Evolutionary conservation across 2,888 invertebrate genomes (phyloP).

Genomic region (Thera obeliscata): DNA sequence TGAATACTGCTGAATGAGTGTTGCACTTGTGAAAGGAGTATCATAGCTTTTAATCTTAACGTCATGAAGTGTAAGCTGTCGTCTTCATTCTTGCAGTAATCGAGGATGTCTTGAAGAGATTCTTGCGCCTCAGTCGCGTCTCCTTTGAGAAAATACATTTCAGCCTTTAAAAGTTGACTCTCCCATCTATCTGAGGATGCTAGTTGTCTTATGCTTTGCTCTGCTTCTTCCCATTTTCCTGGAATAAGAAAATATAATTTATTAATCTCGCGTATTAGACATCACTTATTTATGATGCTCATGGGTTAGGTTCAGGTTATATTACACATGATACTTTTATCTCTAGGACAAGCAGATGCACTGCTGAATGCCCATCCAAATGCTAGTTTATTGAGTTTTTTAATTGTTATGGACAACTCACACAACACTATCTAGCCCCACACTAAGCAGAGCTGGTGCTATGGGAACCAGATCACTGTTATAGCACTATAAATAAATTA

Average conservation of each 20-base stretch:
- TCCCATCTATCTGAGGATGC: constrained; percentile 88
- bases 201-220: constrained; percentile 87
- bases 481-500: too few relatives aligned
- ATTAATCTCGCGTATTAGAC: neutral
- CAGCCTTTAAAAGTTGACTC: constrained; percentile 84
- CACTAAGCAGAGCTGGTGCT: too few relatives aligned
- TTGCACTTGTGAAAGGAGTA: constrained; percentile 87
- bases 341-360: too few relatives aligned
- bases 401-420: neutral
- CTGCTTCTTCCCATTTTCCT: constrained; percentile 89
- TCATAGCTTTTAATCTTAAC: constrained; percentile 87
- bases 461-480: too few relatives aligned
- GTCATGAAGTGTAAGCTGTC: constrained; percentile 81
- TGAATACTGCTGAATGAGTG: constrained; percentile 84
- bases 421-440: too few relatives aligned
- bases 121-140: constrained; percentile 75
- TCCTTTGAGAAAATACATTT: constrained; percentile 83
- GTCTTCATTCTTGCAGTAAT: constrained; percentile 80
- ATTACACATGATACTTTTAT: too few relatives aligned
- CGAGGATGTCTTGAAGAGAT: constrained; percentile 79
- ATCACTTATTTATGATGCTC: too few relatives aligned
- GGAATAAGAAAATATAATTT: constrained; percentile 28
- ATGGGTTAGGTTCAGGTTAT: too few relatives aligned
- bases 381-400: neutral
- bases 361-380: too few relatives aligned